Evolutionary conservation across 2,797 vertebrate species (phyloP).

Genomic region (Artibeus lituratus): DNA sequence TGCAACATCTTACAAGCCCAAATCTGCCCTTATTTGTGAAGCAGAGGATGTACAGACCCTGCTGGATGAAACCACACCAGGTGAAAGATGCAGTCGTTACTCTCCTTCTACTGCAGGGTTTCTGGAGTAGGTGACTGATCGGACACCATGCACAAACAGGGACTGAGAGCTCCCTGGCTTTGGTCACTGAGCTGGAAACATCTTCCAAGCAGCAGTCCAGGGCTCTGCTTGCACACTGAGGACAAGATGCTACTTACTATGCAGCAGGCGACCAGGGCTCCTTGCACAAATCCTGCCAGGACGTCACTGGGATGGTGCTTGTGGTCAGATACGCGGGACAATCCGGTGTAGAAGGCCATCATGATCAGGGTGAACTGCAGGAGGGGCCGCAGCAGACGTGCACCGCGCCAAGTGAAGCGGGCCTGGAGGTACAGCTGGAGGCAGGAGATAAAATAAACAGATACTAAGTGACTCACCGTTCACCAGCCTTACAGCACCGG

Average conservation of each 20-base stretch:
- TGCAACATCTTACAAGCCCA: background rate
- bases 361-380: slow-evolving; percentile 98
- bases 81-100: background rate
- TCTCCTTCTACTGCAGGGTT: background rate
- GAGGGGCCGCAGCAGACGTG: slow-evolving; percentile 95
- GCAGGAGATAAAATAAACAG: slow-evolving; percentile 38
- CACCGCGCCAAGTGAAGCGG: slow-evolving; percentile 98
- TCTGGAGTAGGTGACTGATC: background rate
- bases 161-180: background rate
- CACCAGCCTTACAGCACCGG: background rate
- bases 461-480: background rate
- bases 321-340: slow-evolving; percentile 97
- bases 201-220: slow-evolving; percentile 17
- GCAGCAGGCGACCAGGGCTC: slow-evolving; percentile 97
- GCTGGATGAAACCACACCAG: background rate
- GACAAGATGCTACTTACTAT: slow-evolving; percentile 89
- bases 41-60: background rate
- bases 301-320: slow-evolving; percentile 98
- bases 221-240: background rate
- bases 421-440: slow-evolving; percentile 97
- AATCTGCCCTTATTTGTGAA: background rate
- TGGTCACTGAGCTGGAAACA: slow-evolving; percentile 41
- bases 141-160: background rate
- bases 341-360: slow-evolving; percentile 99
- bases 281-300: slow-evolving; percentile 95